Percentiles rank a stretch among this genome's conserved stretches.
Conservation (phyloP, 1,140 invertebrate species). For the Nymphalis io region DNA sequence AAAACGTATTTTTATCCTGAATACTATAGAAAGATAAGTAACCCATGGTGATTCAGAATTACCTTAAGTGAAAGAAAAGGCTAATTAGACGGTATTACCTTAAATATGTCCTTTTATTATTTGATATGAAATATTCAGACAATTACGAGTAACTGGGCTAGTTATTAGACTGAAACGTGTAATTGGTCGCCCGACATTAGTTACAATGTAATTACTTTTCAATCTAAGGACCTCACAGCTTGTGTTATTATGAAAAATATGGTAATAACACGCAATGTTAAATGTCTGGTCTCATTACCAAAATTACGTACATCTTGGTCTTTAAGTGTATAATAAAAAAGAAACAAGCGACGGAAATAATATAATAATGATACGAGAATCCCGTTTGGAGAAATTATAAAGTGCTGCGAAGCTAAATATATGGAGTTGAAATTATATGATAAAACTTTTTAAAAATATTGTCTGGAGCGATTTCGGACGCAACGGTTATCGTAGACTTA, state of each 20-base stretch:
- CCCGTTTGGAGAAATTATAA: not conserved
- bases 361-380: constrained; percentile 4
- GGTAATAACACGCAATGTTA: constrained; percentile 21
- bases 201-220: constrained; percentile 3
- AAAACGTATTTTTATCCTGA: too few species aligned
- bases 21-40: too few species aligned
- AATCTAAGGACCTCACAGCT: constrained; percentile 18
- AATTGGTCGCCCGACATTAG: not conserved
- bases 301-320: constrained; percentile 22
- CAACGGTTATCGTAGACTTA: too few species aligned
- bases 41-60: too few species aligned
- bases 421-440: not conserved
- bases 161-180: not conserved
- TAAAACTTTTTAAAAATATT: not conserved
- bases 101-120: too few species aligned
- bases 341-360: constrained; percentile 4
- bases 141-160: too few species aligned
- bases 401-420: not conserved
- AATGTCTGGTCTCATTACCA: constrained; percentile 24
- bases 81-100: too few species aligned
- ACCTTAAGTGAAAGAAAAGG: too few species aligned
- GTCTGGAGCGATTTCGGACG: too few species aligned
- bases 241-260: constrained; percentile 19
- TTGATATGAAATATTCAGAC: too few species aligned
- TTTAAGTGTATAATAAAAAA: constrained; percentile 19